Conservation (phyloP, 2,888 invertebrate genomes). For the Xestia c-nigrum region DNA sequence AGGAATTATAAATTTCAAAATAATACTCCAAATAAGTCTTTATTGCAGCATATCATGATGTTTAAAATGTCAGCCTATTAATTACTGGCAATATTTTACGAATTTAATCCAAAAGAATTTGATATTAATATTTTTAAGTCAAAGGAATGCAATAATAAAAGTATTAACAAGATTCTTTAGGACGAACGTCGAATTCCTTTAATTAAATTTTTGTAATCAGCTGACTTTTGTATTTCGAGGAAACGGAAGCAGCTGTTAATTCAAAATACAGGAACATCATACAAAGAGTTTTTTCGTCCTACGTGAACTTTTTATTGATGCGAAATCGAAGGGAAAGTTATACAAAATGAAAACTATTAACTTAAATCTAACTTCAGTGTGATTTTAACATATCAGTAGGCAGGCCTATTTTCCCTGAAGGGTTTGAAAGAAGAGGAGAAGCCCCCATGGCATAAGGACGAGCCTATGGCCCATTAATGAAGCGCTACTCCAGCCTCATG, state of each 20-base stretch:
- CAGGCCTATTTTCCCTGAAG: background rate
- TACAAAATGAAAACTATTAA: background rate
- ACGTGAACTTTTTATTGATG: conserved; percentile 9
- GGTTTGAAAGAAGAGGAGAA: too few relatives aligned
- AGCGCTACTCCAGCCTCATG: background rate
- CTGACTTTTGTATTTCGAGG: conserved; percentile 47
- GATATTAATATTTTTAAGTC: conserved; percentile 8
- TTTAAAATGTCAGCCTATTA: conserved; percentile 34
- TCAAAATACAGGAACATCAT: conserved; percentile 22
- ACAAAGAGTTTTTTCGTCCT: conserved; percentile 1
- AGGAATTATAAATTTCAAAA: background rate
- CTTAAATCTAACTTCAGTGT: too few relatives aligned
- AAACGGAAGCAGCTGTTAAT: conserved; percentile 40
- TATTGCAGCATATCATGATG: conserved; percentile 16
- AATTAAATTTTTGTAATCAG: conserved; percentile 35
- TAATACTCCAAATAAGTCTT: conserved; percentile 1
- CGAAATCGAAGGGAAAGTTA: conserved; percentile 6
- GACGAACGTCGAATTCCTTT: conserved; percentile 37
- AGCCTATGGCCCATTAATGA: background rate
- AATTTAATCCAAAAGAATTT: conserved; percentile 17
- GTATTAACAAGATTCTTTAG: conserved; percentile 27
- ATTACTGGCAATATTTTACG: conserved; percentile 12
- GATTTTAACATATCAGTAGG: background rate
- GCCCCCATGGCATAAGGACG: background rate
- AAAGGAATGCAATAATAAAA: conserved; percentile 41